A percentile compares a stretch with the other conserved stretches of the same genome.
Evolutionary conservation across 2,888 invertebrate genomes (phyloP).

Genomic region (Ophion ellenae): DNA sequence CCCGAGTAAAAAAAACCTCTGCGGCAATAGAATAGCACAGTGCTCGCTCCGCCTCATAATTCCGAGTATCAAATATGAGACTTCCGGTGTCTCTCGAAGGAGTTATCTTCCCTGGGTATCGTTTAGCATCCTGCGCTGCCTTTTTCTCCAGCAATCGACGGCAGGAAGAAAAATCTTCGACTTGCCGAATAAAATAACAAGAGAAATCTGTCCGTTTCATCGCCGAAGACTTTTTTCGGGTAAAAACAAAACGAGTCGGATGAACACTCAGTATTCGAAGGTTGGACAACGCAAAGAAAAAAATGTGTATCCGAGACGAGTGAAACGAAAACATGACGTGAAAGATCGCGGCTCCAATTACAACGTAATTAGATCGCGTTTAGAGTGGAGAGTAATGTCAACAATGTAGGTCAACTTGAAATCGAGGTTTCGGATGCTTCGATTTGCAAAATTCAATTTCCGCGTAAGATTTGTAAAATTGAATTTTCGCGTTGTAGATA

Average conservation of each 20-base stretch:
- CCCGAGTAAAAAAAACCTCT: too few species aligned
- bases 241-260: neutral
- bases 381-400: slow-evolving; percentile 45
- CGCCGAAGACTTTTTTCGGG: neutral
- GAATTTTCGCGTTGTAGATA: slow-evolving; percentile 3
- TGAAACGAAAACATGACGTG: neutral
- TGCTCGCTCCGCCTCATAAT: neutral
- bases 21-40: too few species aligned
- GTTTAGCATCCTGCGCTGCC: neutral
- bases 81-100: neutral
- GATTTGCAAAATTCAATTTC: neutral
- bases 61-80: neutral
- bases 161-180: neutral
- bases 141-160: neutral
- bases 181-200: neutral
- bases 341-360: slow-evolving; percentile 23
- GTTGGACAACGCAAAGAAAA: neutral
- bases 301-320: neutral
- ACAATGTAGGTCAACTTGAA: slow-evolving; percentile 62
- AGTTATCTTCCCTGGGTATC: neutral
- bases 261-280: neutral
- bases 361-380: slow-evolving; percentile 19
- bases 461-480: neutral
- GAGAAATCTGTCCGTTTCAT: neutral
- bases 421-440: slow-evolving; percentile 14